Evolutionary conservation across 2,797 vertebrate species (phyloP).

Genomic region (Cossypha niveicapilla): DNA sequence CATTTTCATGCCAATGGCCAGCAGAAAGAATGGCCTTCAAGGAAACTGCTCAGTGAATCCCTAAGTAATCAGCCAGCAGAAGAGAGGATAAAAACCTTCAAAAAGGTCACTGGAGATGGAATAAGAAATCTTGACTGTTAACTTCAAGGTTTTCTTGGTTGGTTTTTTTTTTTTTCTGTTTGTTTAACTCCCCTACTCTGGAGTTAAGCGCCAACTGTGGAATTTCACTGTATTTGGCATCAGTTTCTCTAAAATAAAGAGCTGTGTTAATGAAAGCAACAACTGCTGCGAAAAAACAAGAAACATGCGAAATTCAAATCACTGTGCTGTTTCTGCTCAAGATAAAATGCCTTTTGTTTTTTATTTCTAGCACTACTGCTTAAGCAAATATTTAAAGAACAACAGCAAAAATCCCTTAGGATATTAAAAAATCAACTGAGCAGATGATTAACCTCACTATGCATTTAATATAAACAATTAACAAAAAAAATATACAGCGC

Average conservation of each 20-base stretch:
- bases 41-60: constrained; percentile 59
- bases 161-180: background rate
- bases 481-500: constrained; percentile 12
- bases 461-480: constrained; percentile 48
- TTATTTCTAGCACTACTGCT: constrained; percentile 6
- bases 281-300: background rate
- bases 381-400: constrained; percentile 54
- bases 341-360: constrained; percentile 29
- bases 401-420: constrained; percentile 28
- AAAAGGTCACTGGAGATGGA: constrained; percentile 49
- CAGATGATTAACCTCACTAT: constrained; percentile 29
- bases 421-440: constrained; percentile 30
- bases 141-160: background rate
- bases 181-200: background rate
- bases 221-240: background rate
- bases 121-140: background rate
- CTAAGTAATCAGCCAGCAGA: constrained; percentile 64
- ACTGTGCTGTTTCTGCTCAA: background rate
- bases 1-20: constrained; percentile 66
- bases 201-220: background rate
- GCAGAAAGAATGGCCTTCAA: constrained; percentile 62
- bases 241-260: constrained; percentile 2
- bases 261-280: background rate
- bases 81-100: constrained; percentile 46
- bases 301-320: background rate